phyloP scores from a whole-genome alignment of 2,888 invertebrate species.

The Azorinus chamasolen region DNA sequence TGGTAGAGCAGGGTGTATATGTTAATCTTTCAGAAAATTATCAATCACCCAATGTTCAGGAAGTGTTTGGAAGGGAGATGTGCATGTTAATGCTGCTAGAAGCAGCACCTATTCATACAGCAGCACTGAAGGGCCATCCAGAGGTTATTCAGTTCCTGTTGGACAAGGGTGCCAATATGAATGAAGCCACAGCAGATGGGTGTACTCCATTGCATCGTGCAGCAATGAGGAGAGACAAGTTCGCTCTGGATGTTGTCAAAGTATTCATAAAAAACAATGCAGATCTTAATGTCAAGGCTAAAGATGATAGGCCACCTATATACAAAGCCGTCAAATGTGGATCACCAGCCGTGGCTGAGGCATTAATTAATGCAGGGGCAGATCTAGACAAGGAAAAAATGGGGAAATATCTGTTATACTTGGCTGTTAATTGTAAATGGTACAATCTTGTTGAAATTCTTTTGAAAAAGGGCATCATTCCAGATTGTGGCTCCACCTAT shows the following conservation, averaged over 20 bases:
- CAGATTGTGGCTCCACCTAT: background rate
- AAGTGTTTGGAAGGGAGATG: constrained; percentile 26
- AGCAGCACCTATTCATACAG: constrained; percentile 59
- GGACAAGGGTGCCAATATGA: constrained; percentile 47
- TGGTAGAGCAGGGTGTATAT: constrained; percentile 47
- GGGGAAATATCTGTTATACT: background rate
- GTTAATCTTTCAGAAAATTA: constrained; percentile 36
- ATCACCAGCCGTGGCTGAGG: too few relatives aligned
- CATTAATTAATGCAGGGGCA: constrained; percentile 25
- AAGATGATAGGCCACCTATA: constrained; percentile 45
- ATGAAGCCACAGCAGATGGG: constrained; percentile 49
- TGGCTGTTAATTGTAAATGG: background rate
- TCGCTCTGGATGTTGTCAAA: constrained; percentile 35
- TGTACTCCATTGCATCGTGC: constrained; percentile 56
- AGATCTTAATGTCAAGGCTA: constrained; percentile 35
- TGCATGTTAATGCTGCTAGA: constrained; percentile 42
- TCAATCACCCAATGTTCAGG: constrained; percentile 28
- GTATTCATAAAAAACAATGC: constrained; percentile 44
- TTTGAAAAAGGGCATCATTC: background rate
- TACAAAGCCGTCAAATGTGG: constrained; percentile 54
- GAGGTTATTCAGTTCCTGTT: constrained; percentile 45
- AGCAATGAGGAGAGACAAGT: constrained; percentile 27
- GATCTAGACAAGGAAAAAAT: constrained; percentile 19
- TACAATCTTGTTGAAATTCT: background rate
- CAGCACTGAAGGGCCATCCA: constrained; percentile 45